Evolutionary conservation across 1,140 invertebrate genomes (phyloP).

Genomic region (Liolophura sinensis): DNA sequence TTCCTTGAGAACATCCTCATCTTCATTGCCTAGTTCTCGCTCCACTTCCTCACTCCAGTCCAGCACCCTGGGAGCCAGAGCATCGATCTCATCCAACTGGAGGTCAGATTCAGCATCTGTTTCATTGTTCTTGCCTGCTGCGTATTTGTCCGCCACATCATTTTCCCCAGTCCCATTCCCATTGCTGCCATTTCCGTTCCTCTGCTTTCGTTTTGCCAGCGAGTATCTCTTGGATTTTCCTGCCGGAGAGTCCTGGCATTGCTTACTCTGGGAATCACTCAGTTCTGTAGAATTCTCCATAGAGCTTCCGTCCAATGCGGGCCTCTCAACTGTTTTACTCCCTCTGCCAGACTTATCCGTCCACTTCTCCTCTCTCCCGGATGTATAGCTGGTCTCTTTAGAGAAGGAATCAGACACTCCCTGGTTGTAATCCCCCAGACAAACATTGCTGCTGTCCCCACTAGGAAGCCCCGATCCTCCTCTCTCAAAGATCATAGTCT

Average conservation of each 20-base stretch:
- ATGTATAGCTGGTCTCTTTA: no score
- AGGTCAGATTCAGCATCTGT: not conserved
- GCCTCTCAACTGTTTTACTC: not conserved
- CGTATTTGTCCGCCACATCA: constrained; percentile 9
- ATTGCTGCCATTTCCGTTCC: not conserved
- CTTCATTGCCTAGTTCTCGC: constrained; percentile 19
- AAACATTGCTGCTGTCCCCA: no score
- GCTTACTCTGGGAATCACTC: not conserved
- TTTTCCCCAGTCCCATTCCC: constrained; percentile 2
- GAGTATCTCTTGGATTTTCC: not conserved
- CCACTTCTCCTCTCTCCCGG: not conserved
- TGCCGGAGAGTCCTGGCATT: not conserved
- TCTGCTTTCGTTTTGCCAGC: not conserved
- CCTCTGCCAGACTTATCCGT: not conserved
- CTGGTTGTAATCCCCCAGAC: no score
- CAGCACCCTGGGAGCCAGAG: constrained; percentile 25
- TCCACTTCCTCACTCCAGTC: constrained; percentile 30
- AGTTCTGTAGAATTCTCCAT: not conserved
- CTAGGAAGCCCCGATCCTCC: no score
- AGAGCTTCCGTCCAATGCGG: not conserved
- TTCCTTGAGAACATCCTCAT: constrained; percentile 36
- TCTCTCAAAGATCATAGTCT: no score
- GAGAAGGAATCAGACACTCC: no score
- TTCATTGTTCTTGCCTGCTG: not conserved
- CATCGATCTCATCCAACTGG: constrained; percentile 21